Evolutionary conservation across 2,888 invertebrate genomes (phyloP), one percentile per base, ranked within the genome.

Genomic region (Boloria selene): DNA sequence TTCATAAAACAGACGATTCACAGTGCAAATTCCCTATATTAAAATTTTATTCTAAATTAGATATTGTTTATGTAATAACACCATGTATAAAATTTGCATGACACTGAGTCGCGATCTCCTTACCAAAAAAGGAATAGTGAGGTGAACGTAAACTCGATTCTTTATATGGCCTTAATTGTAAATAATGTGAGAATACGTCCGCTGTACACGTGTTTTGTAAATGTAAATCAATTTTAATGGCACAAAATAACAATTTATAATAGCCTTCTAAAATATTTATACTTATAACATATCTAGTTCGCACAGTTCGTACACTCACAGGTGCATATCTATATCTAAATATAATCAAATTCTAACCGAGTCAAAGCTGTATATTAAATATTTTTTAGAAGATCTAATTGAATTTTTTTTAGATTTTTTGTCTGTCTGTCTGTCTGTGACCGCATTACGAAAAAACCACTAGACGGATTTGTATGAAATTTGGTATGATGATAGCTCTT

Each of bases 61-160:
- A 26, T 45, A 49, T 58, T 58, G 51, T 64, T 64, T 58, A 52
- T 53, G 13, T 56, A 42, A 61, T 61, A n/a, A 14, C 42, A 49
- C 50, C 22, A 54, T 53, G 26, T 17, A 47, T 64, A 53, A 62
- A 72, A 59, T 59, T 75, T 73, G 75, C 73, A 74, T 81, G 84
- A 83, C 87, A 87, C 84, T 87, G 87, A 85, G 80, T 83, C 77
- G 81, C 73, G 75, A 81, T 81, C 79, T 76, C 72, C 72, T 77
- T 78, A 72, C 85, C 83, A 78, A 76, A 83, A 79, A 83, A 79
- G 83, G 85, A 73, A 74, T 71, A 73, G 71, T 80, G 80, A 84
- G 85, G 87, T 86, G 84, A 88, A 84, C 78, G 83, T 81, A 83
- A 84, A 86, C 87, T 77, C 74, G 84, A 83, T 84, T 79, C 87